phyloP scores from a whole-genome alignment of 1,140 invertebrate genomes.

The Lithobius niger region DNA sequence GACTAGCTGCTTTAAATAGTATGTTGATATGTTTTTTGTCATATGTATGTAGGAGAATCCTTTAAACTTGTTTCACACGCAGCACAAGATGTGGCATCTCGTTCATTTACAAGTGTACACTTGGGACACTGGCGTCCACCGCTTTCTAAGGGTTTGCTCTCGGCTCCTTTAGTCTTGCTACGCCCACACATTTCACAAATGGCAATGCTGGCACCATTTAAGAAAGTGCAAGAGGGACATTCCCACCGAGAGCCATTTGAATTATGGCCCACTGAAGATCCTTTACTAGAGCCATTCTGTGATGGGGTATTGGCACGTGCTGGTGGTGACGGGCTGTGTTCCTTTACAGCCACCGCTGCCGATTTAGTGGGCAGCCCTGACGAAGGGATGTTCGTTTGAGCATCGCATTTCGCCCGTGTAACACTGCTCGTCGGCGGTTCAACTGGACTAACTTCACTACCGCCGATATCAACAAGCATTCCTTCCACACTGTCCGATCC shows the following conservation, averaged over 20 bases:
- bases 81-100: neutral
- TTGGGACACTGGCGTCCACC: neutral
- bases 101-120: neutral
- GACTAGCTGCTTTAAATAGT: too few relatives aligned
- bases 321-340: neutral
- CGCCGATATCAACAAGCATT: too few relatives aligned
- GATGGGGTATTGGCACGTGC: neutral
- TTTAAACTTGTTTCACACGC: neutral
- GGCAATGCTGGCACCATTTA: neutral
- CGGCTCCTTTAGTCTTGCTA: neutral
- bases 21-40: too few relatives aligned
- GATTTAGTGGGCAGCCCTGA: neutral
- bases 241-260: neutral
- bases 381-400: too few relatives aligned
- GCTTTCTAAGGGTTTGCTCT: neutral
- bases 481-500: too few relatives aligned
- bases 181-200: neutral
- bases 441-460: too few relatives aligned
- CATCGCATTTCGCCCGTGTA: too few relatives aligned
- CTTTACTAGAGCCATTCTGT: neutral
- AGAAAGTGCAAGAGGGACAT: neutral
- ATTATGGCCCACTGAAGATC: neutral
- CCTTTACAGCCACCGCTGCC: neutral
- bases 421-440: too few relatives aligned
- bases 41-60: neutral